Evolutionary conservation across 2,113 vertebrate species (phyloP), one percentile per base, ranked within the genome.

Genomic region (Rhineura floridana): DNA sequence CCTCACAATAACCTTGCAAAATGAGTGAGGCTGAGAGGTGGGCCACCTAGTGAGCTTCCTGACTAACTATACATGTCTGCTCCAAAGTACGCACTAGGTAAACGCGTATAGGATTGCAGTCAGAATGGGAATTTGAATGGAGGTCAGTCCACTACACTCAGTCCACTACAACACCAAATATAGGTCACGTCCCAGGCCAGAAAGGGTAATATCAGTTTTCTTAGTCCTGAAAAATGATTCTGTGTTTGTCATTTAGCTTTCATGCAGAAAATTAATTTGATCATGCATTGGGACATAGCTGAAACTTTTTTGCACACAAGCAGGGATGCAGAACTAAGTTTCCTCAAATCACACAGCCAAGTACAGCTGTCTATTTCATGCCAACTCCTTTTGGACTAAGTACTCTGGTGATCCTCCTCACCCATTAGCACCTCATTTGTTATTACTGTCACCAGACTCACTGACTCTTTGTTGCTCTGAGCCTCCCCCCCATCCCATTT

Each of bases 401-500:
- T 42, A n/a, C 77, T 80, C 25, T 81, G 36, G 46, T 70, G 85
- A 93, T 92, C 95, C 94, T 94, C 94, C 94, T 94, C 90, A 96
- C 94, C 93, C 94, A 95, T 96, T 94, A 95, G 94, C 82, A 90
- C 83, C 92, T 94, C 94, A 94, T 96, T 95, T 94, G 94, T 95
- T 94, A 95, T 85, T 90, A 93, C 94, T 95, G 94, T 95, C 95
- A 94, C 25, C 1, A 93, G 90, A 90, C 92, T 95, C 95, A 95
- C 93, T 95, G 92, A 94, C 90, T 93, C 94, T 95, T 96, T 95
- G 94, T 95, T 95, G 83, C 73, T 2, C 0, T 50, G 52, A 84
- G 50, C 83, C 15, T 42, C 23, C 13, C 17, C 82, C 33, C 75
- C 82, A 72, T 72, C 65, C 67, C 82, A 72, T 67, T 78, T 67